Conservation (phyloP, 2,888 invertebrate species). For the Sarcophaga subvicina region DNA sequence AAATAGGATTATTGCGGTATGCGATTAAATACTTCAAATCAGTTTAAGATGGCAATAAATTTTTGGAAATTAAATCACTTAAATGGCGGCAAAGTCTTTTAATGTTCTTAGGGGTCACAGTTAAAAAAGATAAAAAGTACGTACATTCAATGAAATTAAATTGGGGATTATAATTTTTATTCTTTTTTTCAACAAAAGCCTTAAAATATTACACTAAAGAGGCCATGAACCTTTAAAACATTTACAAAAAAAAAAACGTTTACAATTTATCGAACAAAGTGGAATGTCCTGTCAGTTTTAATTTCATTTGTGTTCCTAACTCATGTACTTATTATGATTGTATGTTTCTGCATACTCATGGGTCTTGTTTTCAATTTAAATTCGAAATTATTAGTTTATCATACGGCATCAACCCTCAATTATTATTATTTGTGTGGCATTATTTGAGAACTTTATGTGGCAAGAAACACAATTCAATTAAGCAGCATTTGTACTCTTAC, state of each 20-base stretch:
- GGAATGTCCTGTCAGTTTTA: too few species aligned
- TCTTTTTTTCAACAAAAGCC: too few species aligned
- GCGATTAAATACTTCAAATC: not conserved
- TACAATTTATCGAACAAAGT: too few species aligned
- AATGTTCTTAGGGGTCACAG: not conserved
- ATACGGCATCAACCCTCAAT: too few species aligned
- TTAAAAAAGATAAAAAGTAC: not conserved
- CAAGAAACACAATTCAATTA: slow-evolving; percentile 33
- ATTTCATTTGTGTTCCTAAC: too few species aligned
- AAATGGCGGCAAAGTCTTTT: not conserved
- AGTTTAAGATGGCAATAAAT: slow-evolving; percentile 12
- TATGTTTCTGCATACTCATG: not conserved
- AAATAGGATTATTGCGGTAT: not conserved
- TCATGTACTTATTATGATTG: not conserved
- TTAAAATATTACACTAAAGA: too few species aligned
- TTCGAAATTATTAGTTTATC: too few species aligned
- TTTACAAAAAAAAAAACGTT: too few species aligned
- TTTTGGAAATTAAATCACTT: not conserved
- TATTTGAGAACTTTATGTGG: not conserved
- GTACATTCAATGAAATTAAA: not conserved
- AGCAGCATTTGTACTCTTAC: slow-evolving; percentile 3
- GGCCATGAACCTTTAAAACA: too few species aligned
- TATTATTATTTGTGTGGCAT: not conserved
- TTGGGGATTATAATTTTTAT: not conserved
- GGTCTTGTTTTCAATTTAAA: slow-evolving; percentile 20